Conservation (phyloP, 2,888 invertebrate species). For the Aspidiotus rigidus region DNA sequence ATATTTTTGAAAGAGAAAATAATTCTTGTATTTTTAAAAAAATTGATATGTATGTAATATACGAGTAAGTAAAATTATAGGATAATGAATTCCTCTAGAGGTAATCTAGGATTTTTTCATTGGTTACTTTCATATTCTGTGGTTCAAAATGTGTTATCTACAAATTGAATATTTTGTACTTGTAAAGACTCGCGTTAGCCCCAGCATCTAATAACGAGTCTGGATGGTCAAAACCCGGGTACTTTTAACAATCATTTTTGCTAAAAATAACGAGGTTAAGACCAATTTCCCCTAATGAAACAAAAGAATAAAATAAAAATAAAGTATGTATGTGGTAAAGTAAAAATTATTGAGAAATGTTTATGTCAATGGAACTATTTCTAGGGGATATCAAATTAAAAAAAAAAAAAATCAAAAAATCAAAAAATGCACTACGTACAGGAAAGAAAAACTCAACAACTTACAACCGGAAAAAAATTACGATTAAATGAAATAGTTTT, state of each 20-base stretch:
- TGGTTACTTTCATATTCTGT: no score
- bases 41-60: neutral
- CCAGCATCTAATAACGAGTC: constrained; percentile 31
- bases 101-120: no score
- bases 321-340: constrained; percentile 9
- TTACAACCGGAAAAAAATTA: constrained; percentile 15
- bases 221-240: constrained; percentile 20
- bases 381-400: constrained; percentile 12
- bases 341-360: neutral
- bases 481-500: constrained; percentile 11
- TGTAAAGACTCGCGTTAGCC: constrained; percentile 28
- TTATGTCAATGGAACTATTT: constrained; percentile 1
- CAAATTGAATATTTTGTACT: constrained; percentile 23
- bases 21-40: neutral
- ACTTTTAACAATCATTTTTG: constrained; percentile 19
- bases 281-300: constrained; percentile 3
- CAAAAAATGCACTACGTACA: constrained; percentile 17
- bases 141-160: no score
- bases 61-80: neutral
- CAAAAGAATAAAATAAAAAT: constrained; percentile 5
- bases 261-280: constrained; percentile 29
- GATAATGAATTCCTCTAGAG: no score
- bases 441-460: constrained; percentile 28
- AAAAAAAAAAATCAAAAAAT: constrained; percentile 19
- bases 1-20: neutral